Evolutionary conservation across 2,888 invertebrate genomes (phyloP), one percentile per base, ranked within the genome.

Genomic region (Sesia apiformis): DNA sequence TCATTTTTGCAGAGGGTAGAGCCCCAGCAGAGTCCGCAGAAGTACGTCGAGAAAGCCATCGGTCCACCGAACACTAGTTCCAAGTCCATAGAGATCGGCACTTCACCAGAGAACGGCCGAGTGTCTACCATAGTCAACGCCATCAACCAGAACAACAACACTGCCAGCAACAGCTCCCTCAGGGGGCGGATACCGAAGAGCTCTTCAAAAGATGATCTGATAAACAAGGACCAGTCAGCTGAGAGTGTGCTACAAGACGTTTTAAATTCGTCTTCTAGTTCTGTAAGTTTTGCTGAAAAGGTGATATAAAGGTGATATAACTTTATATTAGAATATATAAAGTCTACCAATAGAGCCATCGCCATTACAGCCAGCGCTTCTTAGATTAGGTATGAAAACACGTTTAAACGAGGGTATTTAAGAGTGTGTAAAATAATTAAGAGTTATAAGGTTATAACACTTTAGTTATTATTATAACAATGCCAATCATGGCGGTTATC

Each of bases 51-150:
- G 57, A 89, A 88, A 59, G 81, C 85, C 0, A 78, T 89, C 51
- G 85, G 83, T 0, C 66, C 79, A 6, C 72, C 84, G 0, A 72
- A 71, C 61, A 65, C 60, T 42, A 53, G 70, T 3, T 58, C 69
- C 1, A 73, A 71, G 40, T 58, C 72, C 4, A 58, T 63, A 38
- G 81, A 81, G 57, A 63, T 67, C 4, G 70, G 64, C 8, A 55
- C 51, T n/a, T 74, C 71, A 40, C 42, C 64, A 0, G 90, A 90
- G 53, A 88, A 87, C 63, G 82, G 87, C 3, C 75, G 88, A 4
- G 90, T 90, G 5, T 87, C 89, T 1, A 84, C 67, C 43, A 89
- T 90, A 53, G 89, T 90, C 56, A 80, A 84, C 56, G 86, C 89
- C 0, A 78, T 90, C 56, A 90, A 90, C 61, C 81, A 83, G 58